These are phyloP conservation scores for Acanthornis magna DNA, from an alignment of 2,797 vertebrate genomes.

Conservation along the genomic window DNA sequence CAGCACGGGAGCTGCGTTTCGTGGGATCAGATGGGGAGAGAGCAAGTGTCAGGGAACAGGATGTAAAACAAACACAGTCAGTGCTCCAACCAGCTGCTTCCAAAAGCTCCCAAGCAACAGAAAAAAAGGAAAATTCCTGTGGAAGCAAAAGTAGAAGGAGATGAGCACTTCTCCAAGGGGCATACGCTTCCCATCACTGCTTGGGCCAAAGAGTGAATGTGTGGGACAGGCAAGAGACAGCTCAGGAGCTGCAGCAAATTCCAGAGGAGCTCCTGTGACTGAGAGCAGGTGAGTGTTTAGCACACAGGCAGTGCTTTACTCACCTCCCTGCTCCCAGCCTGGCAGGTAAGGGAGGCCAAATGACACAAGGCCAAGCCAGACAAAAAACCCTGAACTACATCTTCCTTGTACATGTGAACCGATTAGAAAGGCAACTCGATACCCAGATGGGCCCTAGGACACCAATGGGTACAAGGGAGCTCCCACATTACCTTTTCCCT, in stretches of 20 bases:
- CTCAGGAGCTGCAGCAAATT: neutral
- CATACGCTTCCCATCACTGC: neutral
- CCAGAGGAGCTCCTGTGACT: neutral
- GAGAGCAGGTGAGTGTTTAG: neutral
- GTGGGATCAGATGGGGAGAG: neutral
- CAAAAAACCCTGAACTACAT: neutral
- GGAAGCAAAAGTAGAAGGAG: neutral
- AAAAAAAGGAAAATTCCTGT: neutral
- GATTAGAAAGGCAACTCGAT: neutral
- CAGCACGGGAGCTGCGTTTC: neutral
- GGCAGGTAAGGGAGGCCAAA: neutral
- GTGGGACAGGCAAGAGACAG: neutral
- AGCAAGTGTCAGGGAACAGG: neutral
- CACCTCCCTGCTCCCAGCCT: neutral
- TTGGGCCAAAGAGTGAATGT: neutral
- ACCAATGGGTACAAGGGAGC: neutral
- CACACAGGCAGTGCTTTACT: neutral
- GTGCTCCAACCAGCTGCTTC: neutral
- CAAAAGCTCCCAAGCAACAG: neutral
- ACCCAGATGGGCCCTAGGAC: neutral
- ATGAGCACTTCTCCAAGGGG: neutral
- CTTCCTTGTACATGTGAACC: neutral
- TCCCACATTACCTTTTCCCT: neutral
- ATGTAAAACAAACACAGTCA: neutral
- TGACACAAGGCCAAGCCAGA: neutral